Evolutionary conservation across 2,113 vertebrate species (phyloP).

Genomic region (Oreotrochilus melanogaster): DNA sequence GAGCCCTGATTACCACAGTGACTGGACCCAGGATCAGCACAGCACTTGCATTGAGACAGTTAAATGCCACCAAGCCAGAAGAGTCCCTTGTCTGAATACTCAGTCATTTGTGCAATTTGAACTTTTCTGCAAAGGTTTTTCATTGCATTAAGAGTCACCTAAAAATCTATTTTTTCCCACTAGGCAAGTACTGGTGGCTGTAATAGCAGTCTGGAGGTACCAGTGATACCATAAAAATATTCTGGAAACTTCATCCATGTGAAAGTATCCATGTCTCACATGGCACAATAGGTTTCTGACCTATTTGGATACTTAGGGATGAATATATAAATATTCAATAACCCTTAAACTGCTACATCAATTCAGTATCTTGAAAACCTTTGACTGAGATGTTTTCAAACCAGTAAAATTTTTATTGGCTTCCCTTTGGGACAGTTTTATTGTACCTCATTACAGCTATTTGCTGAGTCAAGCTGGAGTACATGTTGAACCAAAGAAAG

Average conservation of each 20-base stretch:
- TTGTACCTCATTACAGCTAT: slow-evolving; percentile 4
- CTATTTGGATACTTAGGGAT: slow-evolving; percentile 5
- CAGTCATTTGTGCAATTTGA: not conserved
- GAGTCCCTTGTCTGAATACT: not conserved
- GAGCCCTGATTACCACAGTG: not conserved
- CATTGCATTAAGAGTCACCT: not conserved
- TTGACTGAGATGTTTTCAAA: slow-evolving; percentile 21
- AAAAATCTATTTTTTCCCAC: not conserved
- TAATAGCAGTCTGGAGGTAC: not conserved
- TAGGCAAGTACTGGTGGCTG: not conserved
- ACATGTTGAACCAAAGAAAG: not conserved
- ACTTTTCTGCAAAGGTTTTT: not conserved
- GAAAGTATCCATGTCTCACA: not conserved
- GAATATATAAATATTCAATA: slow-evolving; percentile 49
- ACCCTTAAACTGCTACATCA: slow-evolving; percentile 5
- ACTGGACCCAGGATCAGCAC: not conserved
- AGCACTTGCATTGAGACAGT: not conserved
- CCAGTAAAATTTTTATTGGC: not conserved
- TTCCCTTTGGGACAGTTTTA: slow-evolving; percentile 19
- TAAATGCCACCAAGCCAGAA: not conserved
- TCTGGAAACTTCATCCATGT: not conserved
- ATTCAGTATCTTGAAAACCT: slow-evolving; percentile 26
- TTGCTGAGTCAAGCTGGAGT: not conserved
- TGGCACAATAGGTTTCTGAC: not conserved
- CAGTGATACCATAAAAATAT: not conserved